phyloP scores from a whole-genome alignment of 1,140 invertebrate genomes.

The Drosophila repletoides region DNA sequence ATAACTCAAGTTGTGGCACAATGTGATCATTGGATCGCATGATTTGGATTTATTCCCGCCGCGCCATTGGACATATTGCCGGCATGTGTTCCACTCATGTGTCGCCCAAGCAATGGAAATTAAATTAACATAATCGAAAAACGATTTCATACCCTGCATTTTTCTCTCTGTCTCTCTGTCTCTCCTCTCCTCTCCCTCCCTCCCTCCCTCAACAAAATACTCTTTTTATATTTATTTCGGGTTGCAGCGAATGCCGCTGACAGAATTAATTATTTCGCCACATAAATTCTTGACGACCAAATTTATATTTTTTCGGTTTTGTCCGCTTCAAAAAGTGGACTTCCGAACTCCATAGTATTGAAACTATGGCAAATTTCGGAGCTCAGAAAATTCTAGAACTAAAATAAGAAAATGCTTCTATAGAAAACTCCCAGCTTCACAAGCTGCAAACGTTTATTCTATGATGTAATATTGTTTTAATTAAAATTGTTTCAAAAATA shows the following conservation, averaged over 20 bases:
- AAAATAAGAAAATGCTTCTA: too few species aligned
- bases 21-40: conserved; percentile 80
- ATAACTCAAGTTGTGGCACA: conserved; percentile 76
- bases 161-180: too few species aligned
- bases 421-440: too few species aligned
- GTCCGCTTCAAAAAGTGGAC: too few species aligned
- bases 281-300: conserved; percentile 62
- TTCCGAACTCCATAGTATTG: conserved; percentile 4
- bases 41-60: conserved; percentile 78
- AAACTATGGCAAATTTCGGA: conserved; percentile 9
- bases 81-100: conserved; percentile 74
- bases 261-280: conserved; percentile 79
- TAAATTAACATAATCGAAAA: conserved; percentile 79
- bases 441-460: too few species aligned
- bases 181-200: conserved; percentile 2
- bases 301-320: conserved; percentile 11
- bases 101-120: conserved; percentile 50
- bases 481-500: too few species aligned
- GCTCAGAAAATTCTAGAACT: too few species aligned
- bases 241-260: conserved; percentile 58
- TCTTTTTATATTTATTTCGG: conserved; percentile 48
- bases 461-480: too few species aligned
- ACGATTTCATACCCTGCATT: conserved; percentile 53
- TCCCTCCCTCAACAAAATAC: too few species aligned
- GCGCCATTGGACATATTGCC: conserved; percentile 77